Evolutionary conservation across 2,113 vertebrate species (phyloP), one percentile per base, ranked within the genome.

Genomic region (Pseudopipra pipra): DNA sequence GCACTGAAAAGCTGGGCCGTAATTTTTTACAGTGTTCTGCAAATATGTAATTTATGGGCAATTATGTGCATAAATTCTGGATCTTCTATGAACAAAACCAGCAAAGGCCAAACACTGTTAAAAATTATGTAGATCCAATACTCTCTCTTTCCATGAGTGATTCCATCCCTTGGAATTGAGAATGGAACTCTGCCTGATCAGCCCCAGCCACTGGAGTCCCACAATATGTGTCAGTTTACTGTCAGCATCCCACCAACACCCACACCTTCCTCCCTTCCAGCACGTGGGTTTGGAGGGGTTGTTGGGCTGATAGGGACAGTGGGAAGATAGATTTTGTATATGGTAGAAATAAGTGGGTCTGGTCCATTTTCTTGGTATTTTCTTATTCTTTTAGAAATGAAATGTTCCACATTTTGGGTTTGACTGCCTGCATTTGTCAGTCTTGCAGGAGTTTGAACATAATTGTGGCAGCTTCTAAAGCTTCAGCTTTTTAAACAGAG

Each of bases 371-470:
- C 44, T 43, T 31, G 35, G 31, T 27, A 24, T 37, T 55, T 80
- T 27, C 78, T 72, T 66, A 76, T 44, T 44, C 37, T 75, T 46
- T 61, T 24, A n/a, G 28, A 25, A 49, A 49, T 76, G 63, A 27
- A 15, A 5, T 4, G 19, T 85, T 30, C 21, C 14, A 4, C 19
- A 14, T 13, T 73, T 15, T 2, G 25, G 47, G 5, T 21, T 7
- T 16, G 59, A 21, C 18, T 18, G 2, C 25, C n/a, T 4, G 0
- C 6, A 20, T 28, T 31, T 43, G 24, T 31, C 61, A 75, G 67
- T 39, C 47, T 13, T 1, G 0, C 8, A 15, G 0, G 4, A 58
- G 25, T 30, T 7, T 47, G 44, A 27, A 10, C 43, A 23, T 31
- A 23, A 15, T 37, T 46, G 1, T 13, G 68, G 62, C n/a, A 52